Conservation (phyloP, 2,113 vertebrate genomes). For the Alethe castanea region DNA sequence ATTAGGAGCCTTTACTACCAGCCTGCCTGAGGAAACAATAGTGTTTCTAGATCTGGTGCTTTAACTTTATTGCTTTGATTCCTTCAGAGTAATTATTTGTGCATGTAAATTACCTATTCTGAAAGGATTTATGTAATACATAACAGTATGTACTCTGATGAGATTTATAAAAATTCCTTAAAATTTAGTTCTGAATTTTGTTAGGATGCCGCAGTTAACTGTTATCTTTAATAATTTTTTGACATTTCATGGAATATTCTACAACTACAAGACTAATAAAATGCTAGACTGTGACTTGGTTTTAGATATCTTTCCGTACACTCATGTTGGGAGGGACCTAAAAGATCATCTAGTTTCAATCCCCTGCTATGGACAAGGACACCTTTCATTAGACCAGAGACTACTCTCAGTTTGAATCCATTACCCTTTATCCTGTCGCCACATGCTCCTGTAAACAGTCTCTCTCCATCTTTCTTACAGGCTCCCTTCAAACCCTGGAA, state of each 20-base stretch:
- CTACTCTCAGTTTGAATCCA: background rate
- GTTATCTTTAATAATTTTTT: background rate
- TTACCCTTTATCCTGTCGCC: background rate
- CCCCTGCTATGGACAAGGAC: background rate
- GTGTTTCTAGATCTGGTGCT: background rate
- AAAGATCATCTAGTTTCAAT: background rate
- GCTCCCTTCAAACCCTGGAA: background rate
- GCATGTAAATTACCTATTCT: background rate
- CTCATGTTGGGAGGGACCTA: background rate
- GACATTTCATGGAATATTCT: background rate
- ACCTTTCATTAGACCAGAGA: background rate
- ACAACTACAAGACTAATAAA: background rate
- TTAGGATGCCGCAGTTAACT: background rate
- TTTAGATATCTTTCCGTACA: background rate
- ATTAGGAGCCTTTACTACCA: background rate
- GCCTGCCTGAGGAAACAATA: background rate
- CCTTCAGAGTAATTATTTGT: background rate
- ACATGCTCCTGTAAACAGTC: background rate
- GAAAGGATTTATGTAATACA: background rate
- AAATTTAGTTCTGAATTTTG: background rate
- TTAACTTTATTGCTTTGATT: background rate
- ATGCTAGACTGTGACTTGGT: background rate
- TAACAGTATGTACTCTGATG: background rate
- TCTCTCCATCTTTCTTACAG: background rate
- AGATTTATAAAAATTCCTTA: background rate